Evolutionary conservation across 2,797 vertebrate species (phyloP).

Genomic region (Steatocranus sp.): DNA sequence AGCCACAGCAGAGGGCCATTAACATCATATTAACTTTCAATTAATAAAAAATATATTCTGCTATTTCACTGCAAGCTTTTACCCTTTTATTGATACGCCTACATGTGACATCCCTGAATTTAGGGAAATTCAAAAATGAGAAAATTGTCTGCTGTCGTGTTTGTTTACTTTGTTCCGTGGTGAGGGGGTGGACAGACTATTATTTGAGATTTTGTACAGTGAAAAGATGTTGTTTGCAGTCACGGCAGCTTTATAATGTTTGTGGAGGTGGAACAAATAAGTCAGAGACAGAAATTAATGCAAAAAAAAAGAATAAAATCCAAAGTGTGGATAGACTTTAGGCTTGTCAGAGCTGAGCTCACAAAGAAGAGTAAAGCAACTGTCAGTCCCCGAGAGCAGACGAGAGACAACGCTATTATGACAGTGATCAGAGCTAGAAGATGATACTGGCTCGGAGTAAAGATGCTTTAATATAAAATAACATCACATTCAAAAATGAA

Average conservation of each 20-base stretch:
- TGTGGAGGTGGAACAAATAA: slow-evolving; percentile 61
- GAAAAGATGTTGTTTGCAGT: slow-evolving; percentile 27
- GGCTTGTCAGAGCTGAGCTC: slow-evolving; percentile 25
- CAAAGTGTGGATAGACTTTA: slow-evolving; percentile 20
- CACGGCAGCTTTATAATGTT: slow-evolving; percentile 37
- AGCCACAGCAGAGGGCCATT: background rate
- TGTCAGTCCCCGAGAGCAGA: slow-evolving; percentile 47
- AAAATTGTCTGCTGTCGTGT: slow-evolving; percentile 6
- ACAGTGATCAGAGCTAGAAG: slow-evolving; percentile 40
- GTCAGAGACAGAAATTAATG: slow-evolving; percentile 49
- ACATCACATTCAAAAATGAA: slow-evolving; percentile 23
- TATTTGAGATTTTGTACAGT: slow-evolving; percentile 46
- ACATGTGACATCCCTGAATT: slow-evolving; percentile 3
- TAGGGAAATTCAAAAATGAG: slow-evolving; percentile 7
- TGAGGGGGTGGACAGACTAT: slow-evolving; percentile 44
- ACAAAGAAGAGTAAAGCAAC: slow-evolving; percentile 38
- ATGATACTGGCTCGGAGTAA: slow-evolving; percentile 19
- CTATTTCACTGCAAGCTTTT: background rate
- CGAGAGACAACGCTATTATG: slow-evolving; percentile 37
- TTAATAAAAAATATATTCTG: background rate
- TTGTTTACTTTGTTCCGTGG: slow-evolving; percentile 33
- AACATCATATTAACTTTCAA: slow-evolving; percentile 28
- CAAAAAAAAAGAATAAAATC: slow-evolving; percentile 13
- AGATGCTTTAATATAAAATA: slow-evolving; percentile 41
- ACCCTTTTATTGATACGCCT: background rate